These are phyloP conservation scores for Agrenia bidenticulata DNA, from an alignment of 2,888 invertebrate genomes.

Conservation along the genomic window DNA sequence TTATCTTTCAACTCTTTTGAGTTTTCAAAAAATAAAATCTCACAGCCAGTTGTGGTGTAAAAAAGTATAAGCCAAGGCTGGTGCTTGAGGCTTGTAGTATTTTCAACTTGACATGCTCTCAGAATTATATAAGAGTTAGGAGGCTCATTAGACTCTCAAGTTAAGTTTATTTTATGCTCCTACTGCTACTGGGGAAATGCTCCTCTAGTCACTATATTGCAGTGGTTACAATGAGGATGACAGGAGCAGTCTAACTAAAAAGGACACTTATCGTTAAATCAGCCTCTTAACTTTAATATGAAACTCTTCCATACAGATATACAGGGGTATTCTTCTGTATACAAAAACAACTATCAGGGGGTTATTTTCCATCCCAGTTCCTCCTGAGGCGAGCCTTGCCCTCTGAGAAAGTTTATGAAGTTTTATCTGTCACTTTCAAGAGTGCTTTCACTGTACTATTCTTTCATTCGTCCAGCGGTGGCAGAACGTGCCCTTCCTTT, in stretches of 20 bases:
- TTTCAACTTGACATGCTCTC: conserved; percentile 1
- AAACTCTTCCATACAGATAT: neutral
- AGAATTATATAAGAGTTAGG: conserved; percentile 13
- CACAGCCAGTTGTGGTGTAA: too few species aligned
- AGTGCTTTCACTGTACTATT: conserved; percentile 6
- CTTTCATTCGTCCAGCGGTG: too few species aligned
- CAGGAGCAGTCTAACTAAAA: conserved; percentile 2
- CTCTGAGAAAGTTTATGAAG: conserved; percentile 10
- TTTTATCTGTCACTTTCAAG: conserved; percentile 11
- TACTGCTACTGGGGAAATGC: too few species aligned
- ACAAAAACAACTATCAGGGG: neutral
- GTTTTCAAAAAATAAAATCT: too few species aligned
- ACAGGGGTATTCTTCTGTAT: neutral
- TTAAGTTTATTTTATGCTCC: conserved; percentile 3
- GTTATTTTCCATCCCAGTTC: conserved; percentile 4
- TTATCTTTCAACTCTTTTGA: too few species aligned
- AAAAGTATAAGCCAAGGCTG: too few species aligned
- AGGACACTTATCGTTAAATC: conserved; percentile 18
- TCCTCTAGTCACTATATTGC: too few species aligned
- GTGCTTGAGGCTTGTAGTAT: too few species aligned
- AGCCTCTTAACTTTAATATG: conserved; percentile 11
- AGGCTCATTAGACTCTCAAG: conserved; percentile 9
- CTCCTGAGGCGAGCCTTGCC: conserved; percentile 1
- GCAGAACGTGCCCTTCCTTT: too few species aligned
- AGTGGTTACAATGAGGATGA: conserved; percentile 10